phyloP scores from a whole-genome alignment of 2,888 invertebrate genomes.

The Monochamus alternatus region DNA sequence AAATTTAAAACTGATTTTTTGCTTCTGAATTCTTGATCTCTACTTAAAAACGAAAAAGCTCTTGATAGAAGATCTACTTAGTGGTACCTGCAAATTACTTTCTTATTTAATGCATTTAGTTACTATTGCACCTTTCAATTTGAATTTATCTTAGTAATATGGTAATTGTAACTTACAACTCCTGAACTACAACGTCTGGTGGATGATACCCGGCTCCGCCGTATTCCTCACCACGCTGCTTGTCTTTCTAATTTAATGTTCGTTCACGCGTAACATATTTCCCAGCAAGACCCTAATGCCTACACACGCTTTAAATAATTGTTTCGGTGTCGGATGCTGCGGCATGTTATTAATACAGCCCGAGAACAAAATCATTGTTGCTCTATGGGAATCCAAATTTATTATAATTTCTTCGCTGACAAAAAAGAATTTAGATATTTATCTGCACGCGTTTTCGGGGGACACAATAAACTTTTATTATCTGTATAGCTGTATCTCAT shows the following conservation, averaged over 20 bases:
- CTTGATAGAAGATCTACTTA: no score
- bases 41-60: no score
- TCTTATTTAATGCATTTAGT: no score
- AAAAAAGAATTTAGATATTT: slow-evolving; percentile 35
- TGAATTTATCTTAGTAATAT: no score
- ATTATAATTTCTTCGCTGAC: slow-evolving; percentile 36
- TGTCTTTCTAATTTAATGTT: slow-evolving; percentile 68
- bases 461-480: slow-evolving; percentile 26
- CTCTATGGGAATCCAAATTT: slow-evolving; percentile 38
- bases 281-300: slow-evolving; percentile 67
- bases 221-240: slow-evolving; percentile 66
- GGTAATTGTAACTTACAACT: background rate
- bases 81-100: no score
- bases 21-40: no score
- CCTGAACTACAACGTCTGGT: slow-evolving; percentile 39
- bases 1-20: no score
- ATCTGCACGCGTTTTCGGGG: slow-evolving; percentile 16
- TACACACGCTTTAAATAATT: slow-evolving; percentile 68
- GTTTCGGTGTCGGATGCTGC: slow-evolving; percentile 61
- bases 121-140: no score
- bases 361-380: slow-evolving; percentile 31
- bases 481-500: slow-evolving; percentile 19
- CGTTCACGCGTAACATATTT: slow-evolving; percentile 67
- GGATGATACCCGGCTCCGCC: slow-evolving; percentile 58
- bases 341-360: slow-evolving; percentile 36